Percentiles rank a stretch among this genome's conserved stretches.
Conservation (phyloP, 2,888 invertebrate genomes). For the Agrochola macilenta region DNA sequence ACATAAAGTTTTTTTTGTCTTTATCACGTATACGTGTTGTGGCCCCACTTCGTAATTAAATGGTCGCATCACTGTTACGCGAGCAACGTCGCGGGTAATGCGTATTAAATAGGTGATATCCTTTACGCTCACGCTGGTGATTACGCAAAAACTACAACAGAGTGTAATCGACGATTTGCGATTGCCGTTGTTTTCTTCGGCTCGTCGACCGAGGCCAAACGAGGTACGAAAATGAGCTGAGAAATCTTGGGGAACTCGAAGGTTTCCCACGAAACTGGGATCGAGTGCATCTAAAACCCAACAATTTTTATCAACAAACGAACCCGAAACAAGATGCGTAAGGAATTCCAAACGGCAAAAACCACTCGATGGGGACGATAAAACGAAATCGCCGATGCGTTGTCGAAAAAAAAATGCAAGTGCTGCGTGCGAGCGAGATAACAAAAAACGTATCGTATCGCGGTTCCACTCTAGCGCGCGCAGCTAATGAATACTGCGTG, state of each 20-base stretch:
- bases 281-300: constrained; percentile 69
- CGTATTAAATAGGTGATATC: constrained; percentile 72
- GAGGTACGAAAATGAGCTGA: constrained; percentile 34
- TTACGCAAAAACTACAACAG: constrained; percentile 62
- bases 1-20: constrained; percentile 57
- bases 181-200: constrained; percentile 46
- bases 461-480: constrained; percentile 89
- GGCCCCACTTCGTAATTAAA: constrained; percentile 68
- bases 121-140: constrained; percentile 61
- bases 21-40: constrained; percentile 49
- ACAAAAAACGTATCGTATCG: constrained; percentile 89
- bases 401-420: constrained; percentile 87
- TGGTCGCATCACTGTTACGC: constrained; percentile 70
- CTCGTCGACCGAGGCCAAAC: constrained; percentile 22
- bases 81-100: constrained; percentile 66
- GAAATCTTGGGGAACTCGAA: constrained; percentile 36
- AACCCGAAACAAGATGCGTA: constrained; percentile 86
- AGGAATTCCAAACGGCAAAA: constrained; percentile 88
- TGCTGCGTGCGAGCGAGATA: constrained; percentile 88
- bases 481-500: constrained; percentile 84
- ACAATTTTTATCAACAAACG: constrained; percentile 75
- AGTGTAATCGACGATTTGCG: constrained; percentile 44
- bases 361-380: constrained; percentile 88
- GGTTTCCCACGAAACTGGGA: constrained; percentile 72
- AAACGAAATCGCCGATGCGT: constrained; percentile 90